phyloP scores from a whole-genome alignment of 2,888 invertebrate genomes.

The Laothoe populi region DNA sequence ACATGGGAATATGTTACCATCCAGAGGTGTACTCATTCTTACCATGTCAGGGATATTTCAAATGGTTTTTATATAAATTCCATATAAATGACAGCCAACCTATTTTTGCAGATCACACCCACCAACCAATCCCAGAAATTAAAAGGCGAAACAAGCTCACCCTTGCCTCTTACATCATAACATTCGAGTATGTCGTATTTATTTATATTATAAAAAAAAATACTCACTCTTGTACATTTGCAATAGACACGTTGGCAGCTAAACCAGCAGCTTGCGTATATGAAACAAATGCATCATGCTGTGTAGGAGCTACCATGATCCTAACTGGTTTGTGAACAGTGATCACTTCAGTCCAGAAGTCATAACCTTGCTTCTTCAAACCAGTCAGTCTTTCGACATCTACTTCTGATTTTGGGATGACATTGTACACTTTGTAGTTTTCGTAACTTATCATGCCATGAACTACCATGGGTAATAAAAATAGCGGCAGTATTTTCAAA shows the following conservation, averaged over 20 bases:
- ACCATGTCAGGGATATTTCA: too few species aligned
- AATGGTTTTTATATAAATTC: too few species aligned
- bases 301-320: slow-evolving; percentile 53
- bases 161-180: too few species aligned
- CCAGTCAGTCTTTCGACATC: slow-evolving; percentile 76
- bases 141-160: too few species aligned
- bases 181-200: too few species aligned
- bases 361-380: slow-evolving; percentile 66
- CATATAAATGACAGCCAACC: too few species aligned
- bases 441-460: slow-evolving; percentile 66
- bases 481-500: slow-evolving; percentile 2
- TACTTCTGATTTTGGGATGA: slow-evolving; percentile 66
- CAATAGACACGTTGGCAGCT: slow-evolving; percentile 43
- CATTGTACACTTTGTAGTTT: slow-evolving; percentile 83
- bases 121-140: too few species aligned
- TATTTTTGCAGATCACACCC: too few species aligned
- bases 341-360: slow-evolving; percentile 61
- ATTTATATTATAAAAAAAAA: not conserved
- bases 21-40: too few species aligned
- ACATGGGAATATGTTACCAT: too few species aligned
- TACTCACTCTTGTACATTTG: slow-evolving; percentile 60
- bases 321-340: slow-evolving; percentile 58
- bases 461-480: not conserved
- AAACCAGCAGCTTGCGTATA: slow-evolving; percentile 46
- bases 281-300: slow-evolving; percentile 45